Conservation (phyloP, 2,797 vertebrate species). For the Adrianichthys oophorus region DNA sequence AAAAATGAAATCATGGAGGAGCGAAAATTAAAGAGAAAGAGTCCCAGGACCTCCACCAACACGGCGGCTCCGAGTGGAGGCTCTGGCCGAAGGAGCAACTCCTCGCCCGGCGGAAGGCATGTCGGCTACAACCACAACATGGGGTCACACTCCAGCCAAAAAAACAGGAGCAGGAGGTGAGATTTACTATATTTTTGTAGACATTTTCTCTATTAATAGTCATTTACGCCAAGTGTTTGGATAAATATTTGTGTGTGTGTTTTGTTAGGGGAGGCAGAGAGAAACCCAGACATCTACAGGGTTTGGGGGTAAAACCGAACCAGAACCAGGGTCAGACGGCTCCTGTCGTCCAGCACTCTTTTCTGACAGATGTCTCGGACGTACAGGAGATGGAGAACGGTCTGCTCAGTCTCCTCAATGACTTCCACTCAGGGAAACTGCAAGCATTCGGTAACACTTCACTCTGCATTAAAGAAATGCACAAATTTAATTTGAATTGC, state of each 20-base stretch:
- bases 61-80: conserved; percentile 72
- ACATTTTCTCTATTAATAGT: background rate
- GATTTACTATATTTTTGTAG: background rate
- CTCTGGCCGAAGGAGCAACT: conserved; percentile 80
- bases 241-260: background rate
- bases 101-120: conserved; percentile 79
- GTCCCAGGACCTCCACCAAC: conserved; percentile 82
- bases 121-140: conserved; percentile 80
- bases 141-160: conserved; percentile 82
- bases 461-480: background rate
- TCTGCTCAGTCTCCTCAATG: conserved; percentile 92
- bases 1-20: conserved; percentile 88
- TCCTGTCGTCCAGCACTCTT: conserved; percentile 91
- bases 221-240: too few relatives aligned
- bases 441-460: conserved; percentile 88
- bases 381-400: conserved; percentile 99
- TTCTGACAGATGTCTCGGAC: conserved; percentile 96
- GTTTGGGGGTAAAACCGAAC: conserved; percentile 13
- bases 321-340: conserved; percentile 73
- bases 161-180: conserved; percentile 86
- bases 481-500: background rate
- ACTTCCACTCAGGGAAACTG: conserved; percentile 97
- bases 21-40: conserved; percentile 89
- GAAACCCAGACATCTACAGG: conserved; percentile 79
- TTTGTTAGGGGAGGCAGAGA: conserved; percentile 81